Base-by-base conservation (phyloP, 2,113 vertebrate genomes). In the Hippocampus guttulatus region DNA sequence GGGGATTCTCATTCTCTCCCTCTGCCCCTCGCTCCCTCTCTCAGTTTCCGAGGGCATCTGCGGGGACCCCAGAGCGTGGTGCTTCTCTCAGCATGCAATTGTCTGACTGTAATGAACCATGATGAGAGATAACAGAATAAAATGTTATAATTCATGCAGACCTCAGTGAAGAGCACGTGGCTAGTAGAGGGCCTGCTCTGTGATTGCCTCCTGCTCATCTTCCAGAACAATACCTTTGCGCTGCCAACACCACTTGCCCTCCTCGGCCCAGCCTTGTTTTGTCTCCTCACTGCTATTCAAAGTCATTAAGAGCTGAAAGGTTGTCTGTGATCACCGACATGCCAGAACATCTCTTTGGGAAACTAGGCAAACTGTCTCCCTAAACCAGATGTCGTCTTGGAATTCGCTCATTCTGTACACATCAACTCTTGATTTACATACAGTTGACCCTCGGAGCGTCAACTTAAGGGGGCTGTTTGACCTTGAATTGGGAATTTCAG, bases 71-170 rank as follows among this genome's bases (percentile, higher is more conserved):
- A 66, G 73, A 79, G 77, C 69, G 62, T 63, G 90, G 85, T 82
- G 70, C 85, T 81, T 84, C 91, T 92, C 91, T 91, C 49, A 86
- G 89, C 88, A 88, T 82, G 64, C 67, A 49, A 93, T 94, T 95
- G 93, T 93, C 79, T 90, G 85, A 75, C 87, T 73, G 89, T 93
- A 93, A 93, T 90, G 91, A 93, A 93, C 86, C 93, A 91, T 92
- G 90, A 91, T 92, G 89, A 90, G 87, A 76, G 80, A 93, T 91
- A 93, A 92, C 88, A 87, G 82, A 92, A 88, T 78, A 88, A 90
- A 89, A 90, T 91, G 92, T 87, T 92, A 93, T 93, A 91, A 93
- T 91, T 92, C 88, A 88, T 83, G 86, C 84, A 14, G 74, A 76
- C 90, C 85, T 89, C 79, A 69, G 41, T 20, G 81, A 84, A 77